Base-by-base conservation (phyloP, 2,797 vertebrate species). In the Ispidina lecontei region DNA sequence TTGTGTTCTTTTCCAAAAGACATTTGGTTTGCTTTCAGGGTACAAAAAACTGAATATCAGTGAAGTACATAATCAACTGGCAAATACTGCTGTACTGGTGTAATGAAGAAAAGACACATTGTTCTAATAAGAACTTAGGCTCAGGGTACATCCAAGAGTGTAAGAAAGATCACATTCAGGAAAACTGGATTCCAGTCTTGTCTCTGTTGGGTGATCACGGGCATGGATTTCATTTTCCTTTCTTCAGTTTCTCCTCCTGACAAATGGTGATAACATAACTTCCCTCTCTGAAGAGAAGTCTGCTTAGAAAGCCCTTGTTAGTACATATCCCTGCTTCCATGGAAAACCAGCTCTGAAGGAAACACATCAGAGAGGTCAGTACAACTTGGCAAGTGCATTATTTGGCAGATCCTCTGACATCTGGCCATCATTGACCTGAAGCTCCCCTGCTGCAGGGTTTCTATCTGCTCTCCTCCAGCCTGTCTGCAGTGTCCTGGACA, bases 41-140 rank as follows among this genome's bases (percentile, higher is more conserved):
- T 91, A 67, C 33, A 47, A 83, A 92, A 93, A 91, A 69, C 68
- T 54, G 74, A 79, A 1, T 84, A 76, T 54, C 49, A 72, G 37
- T 51, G 43, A 89, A 84, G 31, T 62, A 77, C 49, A 29, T 51
- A 94, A 91, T 89, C 69, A 87, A 89, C 46, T 77, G 31, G 65
- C 91, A 89, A 91, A 80, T 46, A 63, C 12, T 54, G 12, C 19
- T 65, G 14, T 46, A 63, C 9, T 51, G 12, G 19, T 65, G 20
- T 71, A 87, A 90, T 87, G 77, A 86, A 88, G 73, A 92, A 86
- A 90, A 92, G 88, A 94, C 28, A 60, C 52, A 94, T 49, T 70
- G 70, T 60, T 93, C 52, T 79, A 93, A 96, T 95, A 94, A 94
- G 92, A 94, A n/a, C n/a, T 58, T 73, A 12, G 37, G 14, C 26